phyloP scores from a whole-genome alignment of 2,888 invertebrate genomes.

The Ormyrus nitidulus region DNA sequence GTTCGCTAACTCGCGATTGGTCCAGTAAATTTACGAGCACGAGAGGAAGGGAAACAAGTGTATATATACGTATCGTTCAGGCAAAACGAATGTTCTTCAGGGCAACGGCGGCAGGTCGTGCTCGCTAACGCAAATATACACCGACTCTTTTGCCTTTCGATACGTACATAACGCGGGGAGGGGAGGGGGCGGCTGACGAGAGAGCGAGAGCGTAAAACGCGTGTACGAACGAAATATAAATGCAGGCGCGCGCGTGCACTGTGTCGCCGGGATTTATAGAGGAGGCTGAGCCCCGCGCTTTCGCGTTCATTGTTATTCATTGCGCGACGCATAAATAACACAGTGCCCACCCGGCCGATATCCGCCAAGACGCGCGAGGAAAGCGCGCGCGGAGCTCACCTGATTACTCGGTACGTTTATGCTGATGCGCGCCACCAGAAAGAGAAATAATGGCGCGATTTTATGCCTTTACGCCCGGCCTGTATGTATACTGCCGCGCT shows the following conservation, averaged over 20 bases:
- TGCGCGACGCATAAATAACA: constrained; percentile 36
- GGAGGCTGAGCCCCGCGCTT: not conserved
- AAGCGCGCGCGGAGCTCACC: not conserved
- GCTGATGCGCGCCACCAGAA: not conserved
- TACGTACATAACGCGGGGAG: no score
- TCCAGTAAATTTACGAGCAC: not conserved
- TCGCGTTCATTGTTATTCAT: constrained; percentile 34
- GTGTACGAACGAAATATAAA: not conserved
- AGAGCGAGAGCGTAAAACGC: constrained; percentile 21
- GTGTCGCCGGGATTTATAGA: not conserved
- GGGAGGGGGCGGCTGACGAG: no score
- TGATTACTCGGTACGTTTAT: not conserved
- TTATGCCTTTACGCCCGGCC: not conserved
- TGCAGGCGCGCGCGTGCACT: not conserved
- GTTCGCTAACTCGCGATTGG: not conserved
- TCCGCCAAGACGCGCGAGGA: not conserved
- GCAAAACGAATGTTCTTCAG: no score
- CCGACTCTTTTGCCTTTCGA: not conserved
- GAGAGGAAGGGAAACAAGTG: constrained; percentile 2
- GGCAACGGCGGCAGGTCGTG: no score
- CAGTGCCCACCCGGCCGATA: constrained; percentile 1
- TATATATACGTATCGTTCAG: no score
- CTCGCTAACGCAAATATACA: constrained; percentile 21
- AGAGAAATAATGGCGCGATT: constrained; percentile 1
- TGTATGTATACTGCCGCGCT: not conserved